phyloP scores from a whole-genome alignment of 2,888 invertebrate genomes.

The Andrena flavipes region DNA sequence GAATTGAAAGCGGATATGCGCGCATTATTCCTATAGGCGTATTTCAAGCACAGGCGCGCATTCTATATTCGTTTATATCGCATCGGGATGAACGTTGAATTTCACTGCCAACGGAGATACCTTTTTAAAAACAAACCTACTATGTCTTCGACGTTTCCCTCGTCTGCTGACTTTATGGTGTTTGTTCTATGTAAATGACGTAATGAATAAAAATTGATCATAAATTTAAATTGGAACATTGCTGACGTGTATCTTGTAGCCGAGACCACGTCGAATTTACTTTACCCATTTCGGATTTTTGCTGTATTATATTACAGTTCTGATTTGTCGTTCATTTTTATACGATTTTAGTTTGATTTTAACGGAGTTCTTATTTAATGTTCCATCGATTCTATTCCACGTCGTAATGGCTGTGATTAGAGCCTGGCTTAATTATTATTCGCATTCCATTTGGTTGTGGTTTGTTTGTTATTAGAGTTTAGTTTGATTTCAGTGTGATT shows the following conservation, averaged over 20 bases:
- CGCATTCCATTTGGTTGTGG: background rate
- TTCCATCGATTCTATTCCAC: no score
- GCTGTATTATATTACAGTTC: background rate
- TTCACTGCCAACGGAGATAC: conserved; percentile 39
- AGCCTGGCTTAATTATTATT: background rate
- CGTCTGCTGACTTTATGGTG: conserved; percentile 6
- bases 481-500: background rate
- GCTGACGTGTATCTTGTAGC: background rate
- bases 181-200: conserved; percentile 38
- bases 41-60: conserved; percentile 20
- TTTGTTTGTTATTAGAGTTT: background rate
- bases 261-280: background rate
- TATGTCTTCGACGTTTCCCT: conserved; percentile 16
- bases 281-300: background rate
- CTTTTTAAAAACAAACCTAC: conserved; percentile 36
- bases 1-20: conserved; percentile 64
- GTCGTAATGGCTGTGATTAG: background rate
- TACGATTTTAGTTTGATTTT: background rate
- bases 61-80: conserved; percentile 43
- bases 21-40: conserved; percentile 53
- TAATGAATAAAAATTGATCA: conserved; percentile 59
- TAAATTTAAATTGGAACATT: conserved; percentile 47
- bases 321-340: background rate
- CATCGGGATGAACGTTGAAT: conserved; percentile 43
- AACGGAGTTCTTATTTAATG: background rate